Conservation (phyloP, 1,140 invertebrate genomes). For the Cardiocondyla obscurior region DNA sequence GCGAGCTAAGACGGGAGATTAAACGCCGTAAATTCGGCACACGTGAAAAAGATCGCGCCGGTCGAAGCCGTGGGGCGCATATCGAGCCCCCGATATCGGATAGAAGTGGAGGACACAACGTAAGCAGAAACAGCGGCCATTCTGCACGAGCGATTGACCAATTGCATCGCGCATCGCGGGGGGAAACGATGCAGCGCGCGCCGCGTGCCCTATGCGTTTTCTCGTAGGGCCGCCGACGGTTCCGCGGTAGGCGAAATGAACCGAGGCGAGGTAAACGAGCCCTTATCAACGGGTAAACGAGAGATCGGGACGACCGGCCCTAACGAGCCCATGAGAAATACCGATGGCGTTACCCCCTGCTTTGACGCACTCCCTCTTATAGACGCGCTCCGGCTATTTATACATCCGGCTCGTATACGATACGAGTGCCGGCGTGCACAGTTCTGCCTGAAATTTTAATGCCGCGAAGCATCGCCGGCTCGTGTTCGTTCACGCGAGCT, state of each 20-base stretch:
- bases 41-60: background rate
- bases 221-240: background rate
- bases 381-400: constrained; percentile 28
- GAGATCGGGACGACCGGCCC: constrained; percentile 5
- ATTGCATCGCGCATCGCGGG: background rate
- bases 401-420: constrained; percentile 10
- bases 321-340: constrained; percentile 35
- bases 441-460: constrained; percentile 41
- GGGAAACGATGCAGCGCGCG: background rate
- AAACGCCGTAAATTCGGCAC: background rate
- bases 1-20: background rate
- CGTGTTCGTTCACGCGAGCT: constrained; percentile 3
- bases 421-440: background rate
- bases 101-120: constrained; percentile 40
- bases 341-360: constrained; percentile 23
- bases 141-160: constrained; percentile 23
- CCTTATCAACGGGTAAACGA: constrained; percentile 29
- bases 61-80: background rate
- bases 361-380: background rate
- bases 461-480: background rate
- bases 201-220: constrained; percentile 29
- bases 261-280: background rate
- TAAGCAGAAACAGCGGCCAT: constrained; percentile 39
- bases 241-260: background rate
- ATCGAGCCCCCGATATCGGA: background rate